Evolutionary conservation across 2,797 vertebrate species (phyloP).

Genomic region (Yasuhikotakia modesta): DNA sequence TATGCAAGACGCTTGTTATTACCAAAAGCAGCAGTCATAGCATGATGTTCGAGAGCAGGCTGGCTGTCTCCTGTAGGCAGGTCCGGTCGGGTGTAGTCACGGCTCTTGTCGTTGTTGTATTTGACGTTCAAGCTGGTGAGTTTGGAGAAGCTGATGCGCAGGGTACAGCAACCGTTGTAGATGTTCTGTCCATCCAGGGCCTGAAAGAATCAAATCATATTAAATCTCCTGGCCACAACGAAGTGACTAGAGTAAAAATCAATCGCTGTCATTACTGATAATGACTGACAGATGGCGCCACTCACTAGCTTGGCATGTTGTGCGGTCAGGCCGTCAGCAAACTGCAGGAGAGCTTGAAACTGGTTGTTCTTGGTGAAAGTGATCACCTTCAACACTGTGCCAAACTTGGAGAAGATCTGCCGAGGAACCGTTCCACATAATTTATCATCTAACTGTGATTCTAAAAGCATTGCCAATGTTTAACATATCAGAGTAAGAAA

Average conservation of each 20-base stretch:
- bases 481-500: not conserved
- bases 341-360: conserved; percentile 93
- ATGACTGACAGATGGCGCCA: conserved; percentile 47
- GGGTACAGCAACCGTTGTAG: conserved; percentile 94
- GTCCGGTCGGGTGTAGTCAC: conserved; percentile 93
- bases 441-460: conserved; percentile 8
- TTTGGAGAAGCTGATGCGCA: conserved; percentile 95
- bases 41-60: conserved; percentile 85
- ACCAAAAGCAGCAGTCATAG: conserved; percentile 89
- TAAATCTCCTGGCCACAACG: not conserved
- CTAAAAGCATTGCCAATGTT: not conserved
- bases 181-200: conserved; percentile 95
- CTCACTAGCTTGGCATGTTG: conserved; percentile 94
- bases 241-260: not conserved
- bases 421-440: not conserved
- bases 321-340: conserved; percentile 85
- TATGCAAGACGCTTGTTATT: conserved; percentile 59
- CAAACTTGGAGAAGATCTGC: conserved; percentile 96
- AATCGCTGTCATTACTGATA: not conserved
- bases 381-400: conserved; percentile 93
- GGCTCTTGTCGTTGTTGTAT: conserved; percentile 95
- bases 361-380: conserved; percentile 98
- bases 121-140: conserved; percentile 94
- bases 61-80: conserved; percentile 90
- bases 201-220: conserved; percentile 64